Conservation (phyloP, 2,113 vertebrate genomes). For the cat (Felis catus) region DNA sequence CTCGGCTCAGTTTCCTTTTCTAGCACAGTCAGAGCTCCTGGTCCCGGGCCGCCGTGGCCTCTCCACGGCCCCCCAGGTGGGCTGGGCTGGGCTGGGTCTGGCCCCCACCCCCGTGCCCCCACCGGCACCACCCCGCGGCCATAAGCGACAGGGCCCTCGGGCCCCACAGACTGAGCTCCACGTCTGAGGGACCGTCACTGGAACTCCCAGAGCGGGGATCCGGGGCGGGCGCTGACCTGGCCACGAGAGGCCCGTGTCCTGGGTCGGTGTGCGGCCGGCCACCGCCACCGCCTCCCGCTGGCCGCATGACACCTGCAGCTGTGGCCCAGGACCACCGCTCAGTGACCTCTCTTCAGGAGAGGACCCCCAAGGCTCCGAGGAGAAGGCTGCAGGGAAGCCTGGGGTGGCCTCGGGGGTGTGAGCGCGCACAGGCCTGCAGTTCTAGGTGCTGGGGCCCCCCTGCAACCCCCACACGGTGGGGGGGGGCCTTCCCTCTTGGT, state of each 20-base stretch:
- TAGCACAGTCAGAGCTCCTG: neutral
- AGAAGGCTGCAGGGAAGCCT: neutral
- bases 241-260: neutral
- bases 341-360: neutral
- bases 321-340: neutral
- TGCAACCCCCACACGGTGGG: neutral
- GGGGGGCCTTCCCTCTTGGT: neutral
- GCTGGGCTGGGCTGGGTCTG: slow-evolving; percentile 26
- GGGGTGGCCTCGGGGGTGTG: rapidly evolving
- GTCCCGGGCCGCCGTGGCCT: neutral
- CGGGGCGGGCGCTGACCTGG: neutral
- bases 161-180: neutral
- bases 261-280: no score
- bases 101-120: neutral
- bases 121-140: rapidly evolving
- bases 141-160: neutral
- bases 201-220: neutral
- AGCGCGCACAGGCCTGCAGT: rapidly evolving
- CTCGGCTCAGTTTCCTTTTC: neutral
- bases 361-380: neutral
- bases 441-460: neutral
- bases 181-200: neutral
- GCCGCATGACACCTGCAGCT: rapidly evolving
- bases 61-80: neutral
- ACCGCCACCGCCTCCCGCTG: neutral